Evolutionary conservation across 2,888 invertebrate species (phyloP).

Genomic region (Ophion obscuratus): DNA sequence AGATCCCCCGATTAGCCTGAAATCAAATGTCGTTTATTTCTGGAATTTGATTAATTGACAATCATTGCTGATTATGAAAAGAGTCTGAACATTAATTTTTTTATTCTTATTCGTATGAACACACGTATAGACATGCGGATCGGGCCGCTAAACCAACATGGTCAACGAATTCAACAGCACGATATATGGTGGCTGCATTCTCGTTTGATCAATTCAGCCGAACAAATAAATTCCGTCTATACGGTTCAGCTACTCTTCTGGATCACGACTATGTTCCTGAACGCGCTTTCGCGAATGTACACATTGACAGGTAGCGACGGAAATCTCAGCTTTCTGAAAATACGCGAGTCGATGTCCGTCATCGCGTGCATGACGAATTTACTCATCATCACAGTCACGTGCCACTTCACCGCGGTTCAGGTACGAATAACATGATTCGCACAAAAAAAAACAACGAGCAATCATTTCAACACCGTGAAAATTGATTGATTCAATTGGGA

Average conservation of each 20-base stretch:
- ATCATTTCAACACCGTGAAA: not conserved
- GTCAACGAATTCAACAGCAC: conserved; percentile 65
- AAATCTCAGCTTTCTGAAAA: conserved; percentile 33
- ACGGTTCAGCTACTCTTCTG: conserved; percentile 72
- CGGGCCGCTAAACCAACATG: conserved; percentile 45
- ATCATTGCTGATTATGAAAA: not conserved
- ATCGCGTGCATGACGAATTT: conserved; percentile 67
- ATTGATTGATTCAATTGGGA: not conserved
- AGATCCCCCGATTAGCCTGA: not conserved
- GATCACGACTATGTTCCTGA: conserved; percentile 72
- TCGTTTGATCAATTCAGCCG: conserved; percentile 70
- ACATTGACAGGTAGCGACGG: conserved; percentile 63
- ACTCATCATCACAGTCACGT: conserved; percentile 68
- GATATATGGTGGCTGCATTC: conserved; percentile 75
- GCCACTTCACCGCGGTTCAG: conserved; percentile 72
- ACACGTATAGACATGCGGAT: conserved; percentile 58
- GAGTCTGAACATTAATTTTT: not conserved
- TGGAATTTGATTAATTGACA: not conserved
- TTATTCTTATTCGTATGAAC: not conserved
- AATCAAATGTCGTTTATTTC: not conserved
- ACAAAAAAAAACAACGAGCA: not conserved
- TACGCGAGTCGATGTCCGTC: conserved; percentile 70
- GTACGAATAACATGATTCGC: conserved; percentile 57
- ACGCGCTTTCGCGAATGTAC: conserved; percentile 73
- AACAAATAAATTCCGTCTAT: conserved; percentile 74